phyloP scores from a whole-genome alignment of 1,140 invertebrate species.

The Drosophila kanapiae region DNA sequence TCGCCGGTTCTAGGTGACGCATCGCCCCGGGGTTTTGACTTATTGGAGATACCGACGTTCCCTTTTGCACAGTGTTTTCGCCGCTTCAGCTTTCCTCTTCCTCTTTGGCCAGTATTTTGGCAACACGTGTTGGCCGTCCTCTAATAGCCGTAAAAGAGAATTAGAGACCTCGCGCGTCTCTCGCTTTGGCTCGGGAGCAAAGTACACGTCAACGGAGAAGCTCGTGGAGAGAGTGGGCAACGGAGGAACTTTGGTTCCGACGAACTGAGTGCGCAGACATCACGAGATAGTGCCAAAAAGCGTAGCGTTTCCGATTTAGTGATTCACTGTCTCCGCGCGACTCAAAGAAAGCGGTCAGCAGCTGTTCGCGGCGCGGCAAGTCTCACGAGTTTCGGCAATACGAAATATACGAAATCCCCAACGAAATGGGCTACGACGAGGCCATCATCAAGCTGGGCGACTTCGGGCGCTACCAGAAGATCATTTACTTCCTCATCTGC shows the following conservation, averaged over 20 bases:
- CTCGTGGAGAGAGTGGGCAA: slow-evolving; percentile 4
- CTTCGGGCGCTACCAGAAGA: slow-evolving; percentile 91
- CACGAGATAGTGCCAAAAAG: slow-evolving; percentile 44
- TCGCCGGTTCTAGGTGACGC: slow-evolving; percentile 42
- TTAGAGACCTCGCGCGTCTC: slow-evolving; percentile 10
- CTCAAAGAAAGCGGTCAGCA: slow-evolving; percentile 26
- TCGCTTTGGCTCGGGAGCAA: slow-evolving; percentile 31
- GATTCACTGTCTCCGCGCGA: slow-evolving; percentile 34
- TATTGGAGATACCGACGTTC: slow-evolving; percentile 12
- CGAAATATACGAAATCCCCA: not conserved
- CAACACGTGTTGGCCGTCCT: slow-evolving; percentile 48
- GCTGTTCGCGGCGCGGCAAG: slow-evolving; percentile 24
- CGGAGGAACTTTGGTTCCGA: slow-evolving; percentile 7
- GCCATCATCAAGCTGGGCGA: slow-evolving; percentile 89
- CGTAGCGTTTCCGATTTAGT: slow-evolving; percentile 27
- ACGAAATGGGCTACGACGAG: slow-evolving; percentile 90
- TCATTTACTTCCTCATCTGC: slow-evolving; percentile 90
- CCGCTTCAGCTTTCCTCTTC: slow-evolving; percentile 3
- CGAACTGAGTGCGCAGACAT: slow-evolving; percentile 16
- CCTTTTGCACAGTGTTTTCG: not conserved
- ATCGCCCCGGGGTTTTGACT: slow-evolving; percentile 12
- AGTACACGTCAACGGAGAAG: slow-evolving; percentile 53
- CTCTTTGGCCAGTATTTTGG: slow-evolving; percentile 30
- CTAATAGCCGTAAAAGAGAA: slow-evolving; percentile 39
- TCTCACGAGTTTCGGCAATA: not conserved